A percentile compares a stretch with the other conserved stretches of the same genome.
Conservation (phyloP, 2,888 invertebrate species). For the Coenonympha arcania region DNA sequence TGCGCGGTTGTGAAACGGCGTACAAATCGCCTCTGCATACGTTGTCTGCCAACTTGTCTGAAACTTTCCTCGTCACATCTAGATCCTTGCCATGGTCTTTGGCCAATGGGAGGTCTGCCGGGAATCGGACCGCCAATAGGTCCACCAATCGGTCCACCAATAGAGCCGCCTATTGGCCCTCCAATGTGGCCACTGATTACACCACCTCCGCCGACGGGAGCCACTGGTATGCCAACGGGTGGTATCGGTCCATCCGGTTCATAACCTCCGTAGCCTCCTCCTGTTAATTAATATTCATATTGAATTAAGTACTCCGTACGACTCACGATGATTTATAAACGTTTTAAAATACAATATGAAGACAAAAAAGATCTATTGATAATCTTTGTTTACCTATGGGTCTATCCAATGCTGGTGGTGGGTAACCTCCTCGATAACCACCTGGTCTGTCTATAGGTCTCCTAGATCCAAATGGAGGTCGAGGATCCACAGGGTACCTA, state of each 20-base stretch:
- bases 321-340: no score
- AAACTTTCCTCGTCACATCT: slow-evolving; percentile 90
- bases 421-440: slow-evolving; percentile 71
- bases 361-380: no score
- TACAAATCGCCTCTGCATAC: slow-evolving; percentile 85
- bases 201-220: slow-evolving; percentile 34
- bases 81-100: slow-evolving; percentile 67
- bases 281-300: no score
- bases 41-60: slow-evolving; percentile 85
- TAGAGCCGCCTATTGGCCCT: slow-evolving; percentile 50
- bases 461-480: slow-evolving; percentile 55
- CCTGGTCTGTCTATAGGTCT: slow-evolving; percentile 59
- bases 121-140: slow-evolving; percentile 50
- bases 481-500: slow-evolving; percentile 61
- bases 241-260: slow-evolving; percentile 58
- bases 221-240: slow-evolving; percentile 43
- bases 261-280: slow-evolving; percentile 48
- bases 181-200: slow-evolving; percentile 39
- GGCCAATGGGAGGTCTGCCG: slow-evolving; percentile 46
- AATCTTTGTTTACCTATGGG: slow-evolving; percentile 52
- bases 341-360: no score
- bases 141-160: slow-evolving; percentile 50
- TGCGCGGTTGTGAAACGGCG: slow-evolving; percentile 81
- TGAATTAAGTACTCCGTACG: no score
- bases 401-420: slow-evolving; percentile 57